phyloP scores from a whole-genome alignment of 2,113 vertebrate genomes.

The Murina feae region DNA sequence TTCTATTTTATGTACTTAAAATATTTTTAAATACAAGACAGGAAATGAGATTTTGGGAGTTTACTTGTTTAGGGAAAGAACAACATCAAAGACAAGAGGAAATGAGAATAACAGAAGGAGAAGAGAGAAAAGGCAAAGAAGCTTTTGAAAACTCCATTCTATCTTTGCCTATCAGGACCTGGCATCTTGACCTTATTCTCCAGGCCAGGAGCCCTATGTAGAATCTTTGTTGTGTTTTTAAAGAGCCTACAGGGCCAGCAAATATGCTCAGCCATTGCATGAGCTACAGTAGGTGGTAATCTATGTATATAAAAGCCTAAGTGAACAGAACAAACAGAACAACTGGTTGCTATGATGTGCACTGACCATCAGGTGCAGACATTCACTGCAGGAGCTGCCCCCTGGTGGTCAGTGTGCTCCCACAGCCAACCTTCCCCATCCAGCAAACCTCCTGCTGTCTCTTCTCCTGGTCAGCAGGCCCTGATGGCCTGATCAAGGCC shows the following conservation, averaged over 20 bases:
- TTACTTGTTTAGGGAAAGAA: not conserved
- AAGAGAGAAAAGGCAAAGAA: not conserved
- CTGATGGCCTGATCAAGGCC: too few species aligned
- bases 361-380: too few species aligned
- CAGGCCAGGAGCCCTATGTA: not conserved
- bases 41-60: not conserved
- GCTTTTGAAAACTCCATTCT: not conserved
- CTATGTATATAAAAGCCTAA: too few species aligned
- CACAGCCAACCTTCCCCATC: too few species aligned
- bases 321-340: too few species aligned
- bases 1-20: conserved; percentile 12
- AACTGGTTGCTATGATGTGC: too few species aligned
- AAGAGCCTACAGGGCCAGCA: not conserved
- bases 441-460: too few species aligned
- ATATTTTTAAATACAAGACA: not conserved
- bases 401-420: too few species aligned
- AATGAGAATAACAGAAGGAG: not conserved
- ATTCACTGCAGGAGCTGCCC: too few species aligned
- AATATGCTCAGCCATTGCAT: not conserved
- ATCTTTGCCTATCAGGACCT: not conserved
- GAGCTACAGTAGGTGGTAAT: not conserved
- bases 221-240: not conserved
- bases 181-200: not conserved
- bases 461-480: too few species aligned
- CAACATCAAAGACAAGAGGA: not conserved